phyloP scores from a whole-genome alignment of 2,113 vertebrate species.

The Artemisiospiza belli region DNA sequence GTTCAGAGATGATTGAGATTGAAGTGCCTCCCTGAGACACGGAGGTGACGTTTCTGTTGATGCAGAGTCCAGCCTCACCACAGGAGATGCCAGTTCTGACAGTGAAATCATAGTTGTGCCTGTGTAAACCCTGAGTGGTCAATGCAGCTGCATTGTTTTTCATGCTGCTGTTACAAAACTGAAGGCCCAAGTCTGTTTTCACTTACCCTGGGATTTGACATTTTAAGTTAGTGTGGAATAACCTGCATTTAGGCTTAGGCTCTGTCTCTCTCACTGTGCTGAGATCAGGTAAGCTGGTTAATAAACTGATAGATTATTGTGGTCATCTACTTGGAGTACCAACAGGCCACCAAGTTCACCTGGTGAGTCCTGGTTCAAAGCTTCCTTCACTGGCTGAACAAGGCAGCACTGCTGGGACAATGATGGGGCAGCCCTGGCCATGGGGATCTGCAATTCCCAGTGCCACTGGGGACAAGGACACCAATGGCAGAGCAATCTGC shows the following conservation, averaged over 20 bases:
- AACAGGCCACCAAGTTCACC: neutral
- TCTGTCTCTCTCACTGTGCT: neutral
- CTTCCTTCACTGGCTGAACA: neutral
- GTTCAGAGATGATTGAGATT: conserved; percentile 17
- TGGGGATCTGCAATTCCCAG: accelerated
- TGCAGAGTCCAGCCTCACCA: neutral
- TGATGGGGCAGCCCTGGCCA: accelerated
- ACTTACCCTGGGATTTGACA: neutral
- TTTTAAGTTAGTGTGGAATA: neutral
- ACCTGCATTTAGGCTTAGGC: neutral
- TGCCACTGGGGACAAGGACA: neutral
- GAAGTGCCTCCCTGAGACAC: neutral
- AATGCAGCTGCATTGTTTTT: neutral
- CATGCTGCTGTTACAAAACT: neutral
- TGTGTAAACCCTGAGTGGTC: neutral
- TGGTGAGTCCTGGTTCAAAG: neutral
- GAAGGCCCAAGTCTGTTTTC: neutral
- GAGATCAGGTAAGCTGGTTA: neutral
- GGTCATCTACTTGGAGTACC: neutral
- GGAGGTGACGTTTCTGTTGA: neutral
- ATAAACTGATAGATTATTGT: neutral
- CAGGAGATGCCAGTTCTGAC: conserved; percentile 38
- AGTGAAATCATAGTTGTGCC: neutral
- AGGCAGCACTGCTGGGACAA: accelerated
- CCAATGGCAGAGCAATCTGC: neutral